Evolutionary conservation across 2,888 invertebrate species (phyloP), one percentile per base, ranked within the genome.

Genomic region (Caenorhabditis angaria): DNA sequence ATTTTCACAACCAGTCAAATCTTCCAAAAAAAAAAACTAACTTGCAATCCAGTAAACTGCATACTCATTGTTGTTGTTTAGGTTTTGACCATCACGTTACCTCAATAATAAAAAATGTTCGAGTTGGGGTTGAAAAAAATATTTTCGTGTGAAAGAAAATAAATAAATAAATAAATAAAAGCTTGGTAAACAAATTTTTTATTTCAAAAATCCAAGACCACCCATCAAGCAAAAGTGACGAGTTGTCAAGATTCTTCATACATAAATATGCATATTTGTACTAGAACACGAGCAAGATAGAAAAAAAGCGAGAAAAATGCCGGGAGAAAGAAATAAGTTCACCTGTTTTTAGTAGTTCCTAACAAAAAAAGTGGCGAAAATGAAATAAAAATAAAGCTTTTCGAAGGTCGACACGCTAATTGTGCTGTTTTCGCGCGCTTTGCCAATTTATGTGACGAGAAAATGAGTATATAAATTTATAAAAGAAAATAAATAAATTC

Each of bases 31-130:
- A 55, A 32, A 35, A 28, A 1, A 55, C 41, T 35, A 32, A 77
- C 76, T 61, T 77, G 76, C 1, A 73, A 62, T 8, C 77, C 77
- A 27, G 77, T 70, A 60, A 76, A 76, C 63, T 76, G 76, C 71
- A 71, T 76, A 32, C 70, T 58, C 70, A 70, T 70, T 59, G 10
- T 41, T 18, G 5, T 10, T n/a, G n/a, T n/a, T n/a, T n/a, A 14
- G 18, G 14, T 41, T 3, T 41, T 41, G 41, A 41, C 41, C 41
- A 41, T 41, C 18, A 12, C 18, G 18, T 41, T 41, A 3, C 14
- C 41, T 41, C 14, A 6, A 41, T 18, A 41, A 5, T 3, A 41
- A 41, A 41, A 41, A 14, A 12, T 18, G 41, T 12, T 41, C 14
- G 41, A 41, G 18, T 41, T 41, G 6, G 10, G 5, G 32, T 5